These are phyloP conservation scores for Erpobdella octoculata DNA, from an alignment of 2,888 invertebrate genomes.

Conservation along the genomic window DNA sequence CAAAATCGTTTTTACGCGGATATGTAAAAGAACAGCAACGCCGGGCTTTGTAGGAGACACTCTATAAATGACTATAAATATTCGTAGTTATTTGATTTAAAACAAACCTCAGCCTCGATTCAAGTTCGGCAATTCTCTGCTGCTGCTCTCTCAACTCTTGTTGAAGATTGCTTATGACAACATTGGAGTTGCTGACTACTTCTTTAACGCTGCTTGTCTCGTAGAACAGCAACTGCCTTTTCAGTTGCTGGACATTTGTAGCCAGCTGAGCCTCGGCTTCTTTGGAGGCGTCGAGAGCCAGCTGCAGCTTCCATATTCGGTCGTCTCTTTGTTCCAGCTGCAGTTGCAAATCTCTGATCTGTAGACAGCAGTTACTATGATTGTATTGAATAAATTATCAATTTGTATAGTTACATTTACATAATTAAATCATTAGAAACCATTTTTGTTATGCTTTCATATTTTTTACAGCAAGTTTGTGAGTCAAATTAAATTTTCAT, in stretches of 20 bases:
- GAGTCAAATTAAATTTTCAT: too few relatives aligned
- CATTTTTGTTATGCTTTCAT: too few relatives aligned
- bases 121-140: slow-evolving; percentile 48
- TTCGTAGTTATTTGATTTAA: too few relatives aligned
- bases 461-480: too few relatives aligned
- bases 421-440: not conserved
- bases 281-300: slow-evolving; percentile 43
- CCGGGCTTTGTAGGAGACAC: too few relatives aligned
- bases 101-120: slow-evolving; percentile 47
- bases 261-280: slow-evolving; percentile 45
- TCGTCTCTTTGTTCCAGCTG: slow-evolving; percentile 47
- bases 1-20: too few relatives aligned
- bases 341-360: slow-evolving; percentile 44
- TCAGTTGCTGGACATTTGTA: slow-evolving; percentile 41
- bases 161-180: slow-evolving; percentile 47
- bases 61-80: too few relatives aligned
- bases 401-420: not conserved
- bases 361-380: not conserved
- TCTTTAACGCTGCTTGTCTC: slow-evolving; percentile 40
- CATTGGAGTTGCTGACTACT: slow-evolving; percentile 46
- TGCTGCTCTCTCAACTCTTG: slow-evolving; percentile 44
- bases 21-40: too few relatives aligned
- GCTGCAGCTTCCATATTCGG: slow-evolving; percentile 45
- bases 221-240: slow-evolving; percentile 44
- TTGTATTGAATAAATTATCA: not conserved